Evolutionary conservation across 2,113 vertebrate genomes (phyloP).

Genomic region (Oryzias melastigma): DNA sequence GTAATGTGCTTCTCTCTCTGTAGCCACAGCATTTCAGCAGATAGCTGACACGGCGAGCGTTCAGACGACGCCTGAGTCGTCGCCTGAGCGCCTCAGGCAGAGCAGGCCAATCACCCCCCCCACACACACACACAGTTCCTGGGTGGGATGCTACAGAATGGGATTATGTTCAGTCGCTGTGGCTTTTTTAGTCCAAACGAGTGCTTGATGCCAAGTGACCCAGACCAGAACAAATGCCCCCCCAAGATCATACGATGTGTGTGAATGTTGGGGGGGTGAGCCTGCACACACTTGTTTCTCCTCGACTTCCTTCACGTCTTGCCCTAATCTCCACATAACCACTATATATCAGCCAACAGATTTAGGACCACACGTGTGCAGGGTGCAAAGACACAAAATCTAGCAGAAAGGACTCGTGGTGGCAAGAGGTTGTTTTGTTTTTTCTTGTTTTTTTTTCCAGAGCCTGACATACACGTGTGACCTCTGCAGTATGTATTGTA

Average conservation of each 20-base stretch:
- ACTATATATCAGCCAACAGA: conserved; percentile 50
- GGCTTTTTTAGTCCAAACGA: conserved; percentile 62
- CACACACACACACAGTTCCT: conserved; percentile 32
- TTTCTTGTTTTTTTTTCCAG: background rate
- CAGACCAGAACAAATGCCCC: conserved; percentile 69
- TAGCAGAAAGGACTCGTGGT: conserved; percentile 4
- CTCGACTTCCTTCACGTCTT: conserved; percentile 39
- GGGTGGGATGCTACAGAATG: conserved; percentile 62
- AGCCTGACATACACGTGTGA: conserved; percentile 59
- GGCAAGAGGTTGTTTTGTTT: background rate
- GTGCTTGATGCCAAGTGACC: conserved; percentile 64
- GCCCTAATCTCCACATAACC: conserved; percentile 32
- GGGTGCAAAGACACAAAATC: conserved; percentile 15
- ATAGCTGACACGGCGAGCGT: conserved; percentile 67
- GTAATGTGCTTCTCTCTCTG: conserved; percentile 58
- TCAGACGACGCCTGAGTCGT: conserved; percentile 56
- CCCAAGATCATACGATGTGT: conserved; percentile 51
- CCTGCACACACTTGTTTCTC: conserved; percentile 17
- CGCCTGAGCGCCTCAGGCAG: conserved; percentile 55
- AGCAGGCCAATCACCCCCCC: conserved; percentile 56
- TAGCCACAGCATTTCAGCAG: conserved; percentile 52
- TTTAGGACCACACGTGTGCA: conserved; percentile 43
- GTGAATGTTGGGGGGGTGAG: conserved; percentile 9
- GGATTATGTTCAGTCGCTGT: conserved; percentile 65
- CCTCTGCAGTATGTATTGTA: conserved; percentile 36